Percentiles rank a stretch among this genome's conserved stretches.
Conservation (phyloP, 92 coral and sea anemone species). For the Palythoa grandiflora region DNA sequence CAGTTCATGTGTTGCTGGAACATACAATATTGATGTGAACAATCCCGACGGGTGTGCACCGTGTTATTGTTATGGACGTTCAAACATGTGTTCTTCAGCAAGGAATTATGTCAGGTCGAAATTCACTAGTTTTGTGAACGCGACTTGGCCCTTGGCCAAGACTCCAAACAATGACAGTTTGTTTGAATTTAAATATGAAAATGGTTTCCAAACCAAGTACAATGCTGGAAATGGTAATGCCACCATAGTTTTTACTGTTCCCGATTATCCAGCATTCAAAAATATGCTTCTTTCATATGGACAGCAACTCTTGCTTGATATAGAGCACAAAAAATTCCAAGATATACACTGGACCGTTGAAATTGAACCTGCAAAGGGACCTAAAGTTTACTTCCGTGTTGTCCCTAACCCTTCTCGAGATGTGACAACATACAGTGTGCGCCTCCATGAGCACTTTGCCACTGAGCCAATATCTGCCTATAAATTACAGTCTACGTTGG, state of each 20-base stretch:
- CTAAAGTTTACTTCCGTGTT: constrained; percentile 50
- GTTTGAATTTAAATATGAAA: not conserved
- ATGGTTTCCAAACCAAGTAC: constrained; percentile 17
- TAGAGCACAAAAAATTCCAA: constrained; percentile 31
- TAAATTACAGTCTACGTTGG: constrained; percentile 76
- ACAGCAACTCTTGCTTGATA: constrained; percentile 58
- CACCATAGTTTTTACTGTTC: constrained; percentile 7
- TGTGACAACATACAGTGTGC: constrained; percentile 59
- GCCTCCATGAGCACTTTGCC: constrained; percentile 78
- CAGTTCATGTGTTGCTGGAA: constrained; percentile 72
- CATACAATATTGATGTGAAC: constrained; percentile 74
- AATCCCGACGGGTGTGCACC: constrained; percentile 97
- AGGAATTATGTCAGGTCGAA: constrained; percentile 60
- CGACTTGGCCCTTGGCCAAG: not conserved
- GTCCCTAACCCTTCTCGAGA: constrained; percentile 57
- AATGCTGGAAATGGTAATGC: not conserved
- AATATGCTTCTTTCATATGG: constrained; percentile 78
- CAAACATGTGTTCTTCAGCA: constrained; percentile 79
- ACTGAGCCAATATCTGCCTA: constrained; percentile 60
- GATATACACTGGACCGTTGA: constrained; percentile 50
- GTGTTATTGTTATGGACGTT: constrained; percentile 88
- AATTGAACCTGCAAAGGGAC: constrained; percentile 31
- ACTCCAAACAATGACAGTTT: not conserved
- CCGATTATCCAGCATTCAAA: constrained; percentile 45
- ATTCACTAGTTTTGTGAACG: constrained; percentile 16